Conservation (phyloP, 2,797 vertebrate species). For the Peromyscus attwateri region DNA sequence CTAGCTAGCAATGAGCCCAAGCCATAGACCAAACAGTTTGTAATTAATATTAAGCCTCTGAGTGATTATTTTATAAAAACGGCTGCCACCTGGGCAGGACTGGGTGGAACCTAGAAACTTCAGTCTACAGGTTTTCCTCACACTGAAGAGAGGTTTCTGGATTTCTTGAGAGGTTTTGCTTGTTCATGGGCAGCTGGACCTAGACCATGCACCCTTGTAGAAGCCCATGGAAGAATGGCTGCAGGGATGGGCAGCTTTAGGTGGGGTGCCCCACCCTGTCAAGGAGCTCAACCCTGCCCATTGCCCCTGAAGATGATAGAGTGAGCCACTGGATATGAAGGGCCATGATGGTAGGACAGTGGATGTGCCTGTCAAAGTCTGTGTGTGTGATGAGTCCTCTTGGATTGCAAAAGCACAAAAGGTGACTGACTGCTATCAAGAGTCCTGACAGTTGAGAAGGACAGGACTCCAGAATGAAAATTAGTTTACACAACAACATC, state of each 20-base stretch:
- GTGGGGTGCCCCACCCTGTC: neutral
- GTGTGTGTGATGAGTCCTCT: neutral
- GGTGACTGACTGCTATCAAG: neutral
- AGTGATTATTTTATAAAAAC: no score
- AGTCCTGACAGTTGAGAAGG: neutral
- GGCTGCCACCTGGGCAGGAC: no score
- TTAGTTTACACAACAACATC: neutral
- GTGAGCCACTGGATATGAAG: neutral
- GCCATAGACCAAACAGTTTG: no score
- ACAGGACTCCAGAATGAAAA: conserved; percentile 21
- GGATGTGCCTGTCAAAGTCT: neutral
- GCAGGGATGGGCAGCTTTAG: neutral
- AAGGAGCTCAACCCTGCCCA: rapidly evolving
- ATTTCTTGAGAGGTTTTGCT: neutral
- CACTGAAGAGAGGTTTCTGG: neutral
- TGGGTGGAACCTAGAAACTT: no score
- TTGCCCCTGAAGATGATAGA: no score
- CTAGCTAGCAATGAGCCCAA: no score
- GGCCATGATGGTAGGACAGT: neutral
- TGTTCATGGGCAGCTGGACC: neutral
- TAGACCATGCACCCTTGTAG: neutral
- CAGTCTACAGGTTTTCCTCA: neutral
- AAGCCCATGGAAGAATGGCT: neutral
- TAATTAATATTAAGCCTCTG: no score
- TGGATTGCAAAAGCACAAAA: neutral